These are phyloP conservation scores for Suricata suricatta DNA, from an alignment of 2,113 vertebrate species.

Conservation along the genomic window DNA sequence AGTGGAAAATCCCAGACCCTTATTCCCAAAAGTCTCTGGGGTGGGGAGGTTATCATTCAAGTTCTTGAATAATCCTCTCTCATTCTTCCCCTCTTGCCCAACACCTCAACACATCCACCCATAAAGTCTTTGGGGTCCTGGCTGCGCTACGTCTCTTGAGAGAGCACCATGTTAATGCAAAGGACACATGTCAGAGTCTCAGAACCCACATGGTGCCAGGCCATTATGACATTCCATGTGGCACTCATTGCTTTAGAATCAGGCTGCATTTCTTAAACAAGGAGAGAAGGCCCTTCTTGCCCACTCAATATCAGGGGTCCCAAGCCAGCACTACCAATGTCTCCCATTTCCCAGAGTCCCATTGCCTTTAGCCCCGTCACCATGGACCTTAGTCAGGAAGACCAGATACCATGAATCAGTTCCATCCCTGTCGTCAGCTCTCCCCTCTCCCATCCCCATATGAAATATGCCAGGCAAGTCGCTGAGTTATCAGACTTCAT, in stretches of 20 bases:
- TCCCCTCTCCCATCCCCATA: background rate
- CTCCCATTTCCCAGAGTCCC: background rate
- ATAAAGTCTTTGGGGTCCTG: background rate
- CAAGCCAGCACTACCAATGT: background rate
- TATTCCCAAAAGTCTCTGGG: background rate
- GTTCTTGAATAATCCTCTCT: background rate
- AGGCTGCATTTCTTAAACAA: background rate
- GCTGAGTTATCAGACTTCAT: background rate
- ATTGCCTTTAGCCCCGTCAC: background rate
- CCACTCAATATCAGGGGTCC: background rate
- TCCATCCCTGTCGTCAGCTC: background rate
- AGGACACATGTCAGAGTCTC: background rate
- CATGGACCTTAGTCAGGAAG: background rate
- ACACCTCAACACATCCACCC: background rate
- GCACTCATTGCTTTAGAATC: background rate
- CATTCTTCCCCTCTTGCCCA: background rate
- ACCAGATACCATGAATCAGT: accelerated
- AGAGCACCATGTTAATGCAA: background rate
- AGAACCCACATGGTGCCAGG: background rate
- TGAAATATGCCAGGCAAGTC: background rate
- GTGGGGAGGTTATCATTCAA: background rate
- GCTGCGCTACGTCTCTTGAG: background rate
- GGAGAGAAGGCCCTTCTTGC: background rate
- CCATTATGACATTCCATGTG: background rate
- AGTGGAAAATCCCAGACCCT: background rate